Conservation (phyloP, 1,140 invertebrate species). For the Ctenoplectra terminalis region DNA sequence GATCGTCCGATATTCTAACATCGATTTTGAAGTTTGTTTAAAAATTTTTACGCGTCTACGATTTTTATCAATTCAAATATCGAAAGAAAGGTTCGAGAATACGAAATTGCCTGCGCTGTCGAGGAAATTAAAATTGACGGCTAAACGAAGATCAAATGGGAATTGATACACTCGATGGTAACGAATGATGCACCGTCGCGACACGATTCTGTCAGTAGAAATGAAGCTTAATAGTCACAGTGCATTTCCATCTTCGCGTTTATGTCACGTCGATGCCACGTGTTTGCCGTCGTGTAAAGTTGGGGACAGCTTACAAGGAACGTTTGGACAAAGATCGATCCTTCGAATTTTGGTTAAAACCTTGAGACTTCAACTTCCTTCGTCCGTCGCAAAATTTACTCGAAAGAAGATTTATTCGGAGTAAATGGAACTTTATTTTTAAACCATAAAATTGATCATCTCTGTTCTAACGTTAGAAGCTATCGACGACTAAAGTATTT, state of each 20-base stretch:
- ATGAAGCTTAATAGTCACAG: slow-evolving; percentile 29
- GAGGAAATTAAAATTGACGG: slow-evolving; percentile 19
- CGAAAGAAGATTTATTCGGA: too few species aligned
- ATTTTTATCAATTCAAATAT: too few species aligned
- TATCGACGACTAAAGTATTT: too few species aligned
- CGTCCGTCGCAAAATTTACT: neutral
- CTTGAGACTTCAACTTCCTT: neutral
- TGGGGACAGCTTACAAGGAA: slow-evolving; percentile 3
- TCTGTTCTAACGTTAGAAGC: too few species aligned
- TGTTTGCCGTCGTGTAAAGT: neutral
- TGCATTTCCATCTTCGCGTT: neutral
- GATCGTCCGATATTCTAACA: too few species aligned
- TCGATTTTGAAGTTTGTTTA: too few species aligned
- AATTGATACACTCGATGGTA: slow-evolving; percentile 24
- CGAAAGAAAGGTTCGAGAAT: too few species aligned
- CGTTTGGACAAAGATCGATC: slow-evolving; percentile 9
- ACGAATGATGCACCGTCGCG: neutral
- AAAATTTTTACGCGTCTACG: too few species aligned
- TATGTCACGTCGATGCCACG: neutral
- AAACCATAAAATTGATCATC: too few species aligned
- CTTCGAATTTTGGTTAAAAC: neutral
- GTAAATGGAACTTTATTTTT: too few species aligned
- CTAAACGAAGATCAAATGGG: slow-evolving; percentile 12
- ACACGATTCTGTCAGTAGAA: slow-evolving; percentile 34
- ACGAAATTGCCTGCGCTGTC: too few species aligned